A percentile compares a stretch with the other conserved stretches of the same genome.
Conservation (phyloP, 2,888 invertebrate species). For the Parnassius glacialis region DNA sequence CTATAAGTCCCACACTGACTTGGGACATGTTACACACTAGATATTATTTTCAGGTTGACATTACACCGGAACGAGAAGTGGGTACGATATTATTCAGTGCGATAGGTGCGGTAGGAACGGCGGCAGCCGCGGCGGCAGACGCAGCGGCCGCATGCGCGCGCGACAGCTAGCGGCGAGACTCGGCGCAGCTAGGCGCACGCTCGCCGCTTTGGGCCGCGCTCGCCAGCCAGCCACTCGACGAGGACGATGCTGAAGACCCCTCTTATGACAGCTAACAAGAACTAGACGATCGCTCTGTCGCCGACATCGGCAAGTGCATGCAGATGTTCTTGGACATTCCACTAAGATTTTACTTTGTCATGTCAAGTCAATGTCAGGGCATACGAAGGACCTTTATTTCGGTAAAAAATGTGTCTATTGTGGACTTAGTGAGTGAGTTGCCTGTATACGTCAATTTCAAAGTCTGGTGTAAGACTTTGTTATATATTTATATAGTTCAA, state of each 20-base stretch:
- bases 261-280: constrained; percentile 79
- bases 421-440: no score
- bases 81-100: constrained; percentile 66
- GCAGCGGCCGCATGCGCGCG: constrained; percentile 55
- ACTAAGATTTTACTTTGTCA: constrained; percentile 67
- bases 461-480: no score
- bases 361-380: no score
- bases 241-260: constrained; percentile 52
- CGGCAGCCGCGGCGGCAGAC: constrained; percentile 35
- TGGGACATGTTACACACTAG: no score
- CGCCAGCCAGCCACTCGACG: constrained; percentile 83
- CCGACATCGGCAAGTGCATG: constrained; percentile 78
- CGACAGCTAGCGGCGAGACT: constrained; percentile 82
- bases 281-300: constrained; percentile 75
- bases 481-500: no score
- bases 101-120: constrained; percentile 62
- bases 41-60: constrained; percentile 59
- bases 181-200: constrained; percentile 70
- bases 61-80: constrained; percentile 76
- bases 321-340: constrained; percentile 82
- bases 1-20: no score
- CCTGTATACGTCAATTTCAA: constrained; percentile 2
- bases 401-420: no score
- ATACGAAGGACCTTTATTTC: no score
- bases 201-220: constrained; percentile 91